phyloP scores from a whole-genome alignment of 2,888 invertebrate genomes.

The Erebia epiphron region DNA sequence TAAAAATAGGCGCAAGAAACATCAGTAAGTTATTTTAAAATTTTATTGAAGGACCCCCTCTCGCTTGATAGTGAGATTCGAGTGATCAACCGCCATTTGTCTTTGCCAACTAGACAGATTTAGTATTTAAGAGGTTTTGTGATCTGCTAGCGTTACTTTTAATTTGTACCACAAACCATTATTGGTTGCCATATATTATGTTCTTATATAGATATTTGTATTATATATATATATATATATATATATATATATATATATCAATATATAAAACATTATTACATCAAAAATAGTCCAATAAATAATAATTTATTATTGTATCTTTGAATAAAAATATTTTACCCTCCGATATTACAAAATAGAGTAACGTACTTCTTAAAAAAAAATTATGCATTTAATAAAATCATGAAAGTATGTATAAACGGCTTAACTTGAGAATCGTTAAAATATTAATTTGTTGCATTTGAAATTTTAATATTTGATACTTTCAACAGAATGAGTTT shows the following conservation, averaged over 20 bases:
- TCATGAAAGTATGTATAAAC: constrained; percentile 47
- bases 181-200: constrained; percentile 72
- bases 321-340: constrained; percentile 39
- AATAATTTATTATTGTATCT: constrained; percentile 37
- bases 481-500: constrained; percentile 62
- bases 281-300: constrained; percentile 39
- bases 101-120: constrained; percentile 80
- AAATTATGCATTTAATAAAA: constrained; percentile 45
- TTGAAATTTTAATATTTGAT: constrained; percentile 57
- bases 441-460: constrained; percentile 47
- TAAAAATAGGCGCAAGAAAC: constrained; percentile 77
- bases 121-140: constrained; percentile 77
- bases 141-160: constrained; percentile 80
- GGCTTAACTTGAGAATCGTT: constrained; percentile 49
- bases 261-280: constrained; percentile 41
- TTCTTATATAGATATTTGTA: constrained; percentile 63
- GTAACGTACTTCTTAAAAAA: constrained; percentile 41
- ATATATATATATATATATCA: constrained; percentile 47
- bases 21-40: constrained; percentile 62
- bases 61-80: constrained; percentile 65
- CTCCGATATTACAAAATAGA: constrained; percentile 43
- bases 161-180: constrained; percentile 74
- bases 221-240: constrained; percentile 47
- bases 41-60: constrained; percentile 71
- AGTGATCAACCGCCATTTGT: constrained; percentile 79